A percentile compares a stretch with the other conserved stretches of the same genome.
Conservation (phyloP, 2,113 vertebrate genomes). For the Amphilophus citrinellus region DNA sequence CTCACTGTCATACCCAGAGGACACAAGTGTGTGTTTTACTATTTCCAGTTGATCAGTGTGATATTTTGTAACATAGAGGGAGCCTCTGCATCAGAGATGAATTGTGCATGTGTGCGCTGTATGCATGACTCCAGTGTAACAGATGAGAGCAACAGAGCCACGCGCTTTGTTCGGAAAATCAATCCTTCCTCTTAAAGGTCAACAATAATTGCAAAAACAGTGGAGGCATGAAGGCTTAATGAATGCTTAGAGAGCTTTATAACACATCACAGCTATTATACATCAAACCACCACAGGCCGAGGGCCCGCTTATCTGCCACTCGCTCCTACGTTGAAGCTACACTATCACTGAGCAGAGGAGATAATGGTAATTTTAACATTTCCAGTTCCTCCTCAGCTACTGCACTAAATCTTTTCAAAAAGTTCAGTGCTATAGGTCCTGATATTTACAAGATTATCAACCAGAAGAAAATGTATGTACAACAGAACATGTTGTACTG, state of each 20-base stretch:
- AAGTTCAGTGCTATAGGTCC: not conserved
- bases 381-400: not conserved
- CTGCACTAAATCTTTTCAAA: not conserved
- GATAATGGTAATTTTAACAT: constrained; percentile 44
- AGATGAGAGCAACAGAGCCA: constrained; percentile 14
- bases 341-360: not conserved
- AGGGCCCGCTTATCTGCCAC: constrained; percentile 24
- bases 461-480: not conserved
- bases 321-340: not conserved
- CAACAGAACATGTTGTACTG: not conserved
- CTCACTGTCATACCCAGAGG: fast-evolving
- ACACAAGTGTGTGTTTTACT: not conserved
- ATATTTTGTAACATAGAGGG: not conserved
- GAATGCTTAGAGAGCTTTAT: constrained; percentile 52
- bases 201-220: constrained; percentile 60
- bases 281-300: constrained; percentile 14
- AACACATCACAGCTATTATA: constrained; percentile 38
- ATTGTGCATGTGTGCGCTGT: not conserved
- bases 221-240: constrained; percentile 48
- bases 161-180: constrained; percentile 18
- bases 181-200: constrained; percentile 59
- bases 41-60: not conserved
- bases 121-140: constrained; percentile 3
- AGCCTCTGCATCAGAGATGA: not conserved
- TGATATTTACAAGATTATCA: not conserved